Evolutionary conservation across 2,113 vertebrate genomes (phyloP).

Genomic region (Microcebus murinus): DNA sequence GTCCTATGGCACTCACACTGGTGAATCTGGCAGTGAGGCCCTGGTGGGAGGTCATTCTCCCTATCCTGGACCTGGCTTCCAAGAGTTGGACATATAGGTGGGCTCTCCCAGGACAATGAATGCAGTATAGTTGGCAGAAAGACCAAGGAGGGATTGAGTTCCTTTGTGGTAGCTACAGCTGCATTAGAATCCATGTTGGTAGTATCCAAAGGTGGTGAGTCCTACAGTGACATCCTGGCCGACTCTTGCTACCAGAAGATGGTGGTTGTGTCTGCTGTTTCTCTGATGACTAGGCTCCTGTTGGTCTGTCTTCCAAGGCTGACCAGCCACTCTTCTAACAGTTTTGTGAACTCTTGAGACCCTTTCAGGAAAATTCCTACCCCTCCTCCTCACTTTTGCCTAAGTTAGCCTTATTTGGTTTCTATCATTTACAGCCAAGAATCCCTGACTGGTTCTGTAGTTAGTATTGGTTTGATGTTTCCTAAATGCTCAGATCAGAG

Average conservation of each 20-base stretch:
- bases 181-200: not conserved
- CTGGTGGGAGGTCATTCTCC: not conserved
- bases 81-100: not conserved
- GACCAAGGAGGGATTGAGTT: not conserved
- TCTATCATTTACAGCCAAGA: not conserved
- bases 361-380: not conserved
- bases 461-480: not conserved
- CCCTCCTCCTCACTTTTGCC: not conserved
- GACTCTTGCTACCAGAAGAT: accelerated
- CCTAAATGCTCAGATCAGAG: not conserved
- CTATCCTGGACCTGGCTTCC: not conserved
- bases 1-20: not conserved
- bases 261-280: not conserved
- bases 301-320: not conserved
- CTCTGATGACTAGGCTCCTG: not conserved
- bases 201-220: not conserved
- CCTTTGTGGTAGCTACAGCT: not conserved
- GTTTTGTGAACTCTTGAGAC: not conserved
- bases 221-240: not conserved
- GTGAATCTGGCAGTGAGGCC: not conserved
- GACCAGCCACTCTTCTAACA: not conserved
- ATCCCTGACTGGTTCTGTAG: not conserved
- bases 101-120: not conserved
- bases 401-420: not conserved
- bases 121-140: not conserved